Evolutionary conservation across 2,797 vertebrate species (phyloP).

Genomic region (Thaleichthys pacificus): DNA sequence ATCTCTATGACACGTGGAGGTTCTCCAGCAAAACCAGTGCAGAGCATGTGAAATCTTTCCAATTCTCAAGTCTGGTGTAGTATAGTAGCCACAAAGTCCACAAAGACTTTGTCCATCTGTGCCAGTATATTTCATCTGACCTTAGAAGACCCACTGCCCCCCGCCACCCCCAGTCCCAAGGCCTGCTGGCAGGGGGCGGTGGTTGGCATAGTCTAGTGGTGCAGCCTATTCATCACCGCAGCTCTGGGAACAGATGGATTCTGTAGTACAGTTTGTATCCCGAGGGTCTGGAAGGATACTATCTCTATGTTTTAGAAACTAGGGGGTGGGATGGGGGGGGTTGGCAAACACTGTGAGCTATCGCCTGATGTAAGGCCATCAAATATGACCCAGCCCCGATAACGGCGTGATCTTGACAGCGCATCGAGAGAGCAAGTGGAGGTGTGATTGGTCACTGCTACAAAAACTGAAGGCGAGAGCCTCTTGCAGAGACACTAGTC

Average conservation of each 20-base stretch:
- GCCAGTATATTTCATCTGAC: too few species aligned
- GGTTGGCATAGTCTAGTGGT: not conserved
- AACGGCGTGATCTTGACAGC: not conserved
- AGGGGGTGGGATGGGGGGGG: not conserved
- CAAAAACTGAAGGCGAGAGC: not conserved
- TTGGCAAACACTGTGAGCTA: not conserved
- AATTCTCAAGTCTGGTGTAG: too few species aligned
- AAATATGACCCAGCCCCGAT: not conserved
- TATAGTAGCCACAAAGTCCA: too few species aligned
- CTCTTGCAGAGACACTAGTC: not conserved
- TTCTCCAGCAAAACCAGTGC: too few species aligned
- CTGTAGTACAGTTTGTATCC: conserved; percentile 9
- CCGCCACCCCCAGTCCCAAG: too few species aligned
- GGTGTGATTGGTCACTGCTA: not conserved
- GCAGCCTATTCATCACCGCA: conserved; percentile 11
- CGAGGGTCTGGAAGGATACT: not conserved
- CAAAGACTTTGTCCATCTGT: too few species aligned
- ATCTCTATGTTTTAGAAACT: conserved; percentile 11
- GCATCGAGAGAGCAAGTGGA: not conserved
- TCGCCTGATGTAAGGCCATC: not conserved
- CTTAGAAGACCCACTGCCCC: too few species aligned
- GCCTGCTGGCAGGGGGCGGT: not conserved
- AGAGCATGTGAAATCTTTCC: too few species aligned
- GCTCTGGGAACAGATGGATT: conserved; percentile 8
- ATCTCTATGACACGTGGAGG: too few species aligned